These are phyloP conservation scores for Caligus rogercresseyi DNA, from an alignment of 1,140 invertebrate species.

Conservation along the genomic window DNA sequence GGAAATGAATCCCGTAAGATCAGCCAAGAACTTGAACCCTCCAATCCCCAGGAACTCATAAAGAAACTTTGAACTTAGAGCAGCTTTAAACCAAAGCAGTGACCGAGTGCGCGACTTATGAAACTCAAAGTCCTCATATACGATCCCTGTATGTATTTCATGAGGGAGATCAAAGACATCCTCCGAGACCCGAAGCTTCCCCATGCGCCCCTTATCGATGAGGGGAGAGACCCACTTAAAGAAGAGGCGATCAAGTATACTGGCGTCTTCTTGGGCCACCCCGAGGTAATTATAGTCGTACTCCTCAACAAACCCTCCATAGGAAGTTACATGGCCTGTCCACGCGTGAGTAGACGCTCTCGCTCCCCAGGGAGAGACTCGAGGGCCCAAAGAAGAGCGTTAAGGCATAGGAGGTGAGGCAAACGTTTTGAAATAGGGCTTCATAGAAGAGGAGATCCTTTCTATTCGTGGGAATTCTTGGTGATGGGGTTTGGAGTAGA, in stretches of 20 bases:
- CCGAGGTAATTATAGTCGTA: conserved; percentile 49
- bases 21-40: conserved; percentile 61
- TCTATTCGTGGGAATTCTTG: neutral
- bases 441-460: conserved; percentile 24
- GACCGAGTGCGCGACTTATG: conserved; percentile 30
- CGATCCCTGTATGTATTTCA: conserved; percentile 37
- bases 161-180: conserved; percentile 71
- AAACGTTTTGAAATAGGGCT: conserved; percentile 24
- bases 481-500: neutral
- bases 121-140: conserved; percentile 23
- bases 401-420: conserved; percentile 27
- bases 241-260: conserved; percentile 48
- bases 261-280: conserved; percentile 54
- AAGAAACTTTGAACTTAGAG: conserved; percentile 64
- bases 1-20: conserved; percentile 62
- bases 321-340: conserved; percentile 30
- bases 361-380: conserved; percentile 23
- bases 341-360: conserved; percentile 27
- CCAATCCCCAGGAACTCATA: conserved; percentile 73
- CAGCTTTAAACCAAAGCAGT: conserved; percentile 37
- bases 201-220: conserved; percentile 57
- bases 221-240: conserved; percentile 76
- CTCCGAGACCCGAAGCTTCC: conserved; percentile 48
- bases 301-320: conserved; percentile 41
- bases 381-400: conserved; percentile 26